Percentiles rank a stretch among this genome's conserved stretches.
Evolutionary conservation across 2,113 vertebrate genomes (phyloP).

Genomic region (Ctenodactylus gundi): DNA sequence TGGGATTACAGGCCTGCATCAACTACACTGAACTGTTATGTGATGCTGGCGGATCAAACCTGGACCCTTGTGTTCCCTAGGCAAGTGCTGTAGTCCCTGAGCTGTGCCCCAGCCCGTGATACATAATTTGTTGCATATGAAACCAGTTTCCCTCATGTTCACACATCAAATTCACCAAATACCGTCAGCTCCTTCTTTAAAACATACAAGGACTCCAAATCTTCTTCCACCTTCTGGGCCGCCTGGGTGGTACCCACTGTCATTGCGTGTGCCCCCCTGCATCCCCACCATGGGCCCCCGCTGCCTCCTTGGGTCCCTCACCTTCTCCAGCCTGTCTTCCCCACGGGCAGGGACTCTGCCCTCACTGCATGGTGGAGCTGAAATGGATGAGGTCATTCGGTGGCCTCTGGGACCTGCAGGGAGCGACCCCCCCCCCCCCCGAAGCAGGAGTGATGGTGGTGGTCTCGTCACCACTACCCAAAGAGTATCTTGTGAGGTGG

Average conservation of each 20-base stretch:
- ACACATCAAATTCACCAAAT: background rate
- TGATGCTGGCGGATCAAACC: no score
- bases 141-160: background rate
- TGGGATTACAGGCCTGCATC: no score
- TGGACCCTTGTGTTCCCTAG: no score
- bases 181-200: background rate
- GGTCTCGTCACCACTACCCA: background rate
- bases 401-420: background rate
- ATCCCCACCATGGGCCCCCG: fast-evolving
- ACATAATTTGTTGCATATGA: background rate
- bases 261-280: background rate
- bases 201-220: background rate
- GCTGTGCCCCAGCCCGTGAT: no score
- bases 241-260: background rate
- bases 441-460: background rate
- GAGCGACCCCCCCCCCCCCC: background rate
- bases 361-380: background rate
- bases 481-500: background rate
- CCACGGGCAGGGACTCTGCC: background rate
- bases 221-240: background rate
- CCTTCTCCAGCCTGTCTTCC: background rate
- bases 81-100: no score
- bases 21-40: no score
- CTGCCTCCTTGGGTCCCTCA: background rate
- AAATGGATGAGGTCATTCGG: background rate